Base-by-base conservation (phyloP, 1,140 invertebrate species). In the Drepana arcuata region DNA sequence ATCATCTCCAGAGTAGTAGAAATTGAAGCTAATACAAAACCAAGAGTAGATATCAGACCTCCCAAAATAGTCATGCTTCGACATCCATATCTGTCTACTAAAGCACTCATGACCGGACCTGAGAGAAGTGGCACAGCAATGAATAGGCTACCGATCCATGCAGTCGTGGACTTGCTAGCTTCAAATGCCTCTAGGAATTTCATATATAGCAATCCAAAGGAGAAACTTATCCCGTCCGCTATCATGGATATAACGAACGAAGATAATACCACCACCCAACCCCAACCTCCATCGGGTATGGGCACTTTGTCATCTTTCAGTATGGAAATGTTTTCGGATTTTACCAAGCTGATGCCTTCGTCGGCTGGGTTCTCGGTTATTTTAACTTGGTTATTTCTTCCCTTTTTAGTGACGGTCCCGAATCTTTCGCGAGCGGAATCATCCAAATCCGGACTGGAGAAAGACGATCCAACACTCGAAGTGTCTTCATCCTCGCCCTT, bases 161-260 rank as follows among this genome's bases (percentile, higher is more conserved):
- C 89, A 0, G 95, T 96, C 31, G 92, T 91, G 1, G 91, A 89
- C 51, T 94, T 93, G 15, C 89, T 90, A 23, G 91, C 91, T 5
- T 87, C 84, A 66, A 97, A 98, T 57, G 96, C 90, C 2, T 90
- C 84, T n/a, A 95, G 79, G 59, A 98, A 93, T 58, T 97, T 91
- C 0, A 92, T 90, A 56, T 94, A 95, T 9, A 98, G 87, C 0
- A 97, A 79, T 0, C 96, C 96, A 70, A 97, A 97, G 0, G 95
- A 95, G 63, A 97, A 96, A 16, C 94, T 94, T 6, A 98, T 90
- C 0, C 96, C 96, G 72, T 98, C 96, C n/a, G 95, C 93, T n/a
- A 98, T 93, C 78, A 97, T 89, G 14, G 94, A 95, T 24, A 96
- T 91, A 21, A 96, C 63, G 34, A 97, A 87, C 0, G 94, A 94